Percentiles rank a stretch among this genome's conserved stretches.
Conservation (phyloP, 2,113 vertebrate species). For the Suncus etruscus region DNA sequence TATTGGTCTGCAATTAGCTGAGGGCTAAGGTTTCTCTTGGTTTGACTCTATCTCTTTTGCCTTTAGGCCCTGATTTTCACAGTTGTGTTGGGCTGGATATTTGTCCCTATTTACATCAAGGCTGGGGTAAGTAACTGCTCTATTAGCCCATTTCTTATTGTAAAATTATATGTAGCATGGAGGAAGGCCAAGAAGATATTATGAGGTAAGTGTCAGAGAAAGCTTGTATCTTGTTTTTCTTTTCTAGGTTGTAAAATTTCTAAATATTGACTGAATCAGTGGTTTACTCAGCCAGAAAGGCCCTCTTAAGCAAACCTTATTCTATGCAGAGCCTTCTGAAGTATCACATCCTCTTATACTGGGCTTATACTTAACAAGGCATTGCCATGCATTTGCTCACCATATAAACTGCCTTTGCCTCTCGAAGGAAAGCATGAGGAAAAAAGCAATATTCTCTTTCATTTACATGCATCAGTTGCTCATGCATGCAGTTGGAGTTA, state of each 20-base stretch:
- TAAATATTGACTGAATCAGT: neutral
- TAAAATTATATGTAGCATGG: neutral
- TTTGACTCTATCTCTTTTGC: conserved; percentile 61
- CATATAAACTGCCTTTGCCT: neutral
- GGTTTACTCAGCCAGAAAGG: neutral
- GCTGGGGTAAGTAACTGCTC: conserved; percentile 92
- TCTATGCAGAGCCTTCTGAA: neutral
- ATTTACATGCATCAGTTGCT: neutral
- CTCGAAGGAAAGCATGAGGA: neutral
- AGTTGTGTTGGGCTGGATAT: conserved; percentile 94
- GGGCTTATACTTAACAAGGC: neutral
- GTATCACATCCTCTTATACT: neutral
- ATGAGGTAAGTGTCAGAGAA: neutral
- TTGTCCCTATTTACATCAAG: conserved; percentile 97
- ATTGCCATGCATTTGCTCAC: neutral
- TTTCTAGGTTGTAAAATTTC: neutral
- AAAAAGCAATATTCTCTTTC: neutral
- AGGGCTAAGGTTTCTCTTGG: neutral
- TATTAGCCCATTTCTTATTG: neutral
- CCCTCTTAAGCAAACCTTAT: neutral
- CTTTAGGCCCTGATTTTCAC: conserved; percentile 94
- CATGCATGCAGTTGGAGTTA: neutral
- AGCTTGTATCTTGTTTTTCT: neutral
- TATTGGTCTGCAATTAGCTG: neutral
- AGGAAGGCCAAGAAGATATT: neutral